Evolutionary conservation across 2,888 invertebrate species (phyloP), one percentile per base, ranked within the genome.

Genomic region (Mimachlamys varia): DNA sequence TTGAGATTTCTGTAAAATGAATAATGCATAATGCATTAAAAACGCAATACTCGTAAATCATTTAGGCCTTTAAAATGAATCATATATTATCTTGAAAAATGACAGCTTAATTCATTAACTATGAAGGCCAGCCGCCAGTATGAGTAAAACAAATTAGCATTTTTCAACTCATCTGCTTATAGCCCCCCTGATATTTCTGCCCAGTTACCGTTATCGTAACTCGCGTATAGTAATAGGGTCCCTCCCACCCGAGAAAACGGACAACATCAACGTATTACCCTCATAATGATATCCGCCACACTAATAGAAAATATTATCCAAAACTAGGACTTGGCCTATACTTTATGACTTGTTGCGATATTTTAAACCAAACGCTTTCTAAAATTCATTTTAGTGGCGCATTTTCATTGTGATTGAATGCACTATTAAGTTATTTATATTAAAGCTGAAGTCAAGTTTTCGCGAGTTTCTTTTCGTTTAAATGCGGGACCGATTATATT

Each of bases 81-180:
- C 76, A 76, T 76, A 76, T 76, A 76, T 76, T 33, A 76, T 76
- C 33, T 76, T 27, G 13, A 27, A 76, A 76, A 62, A 33, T 76
- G 76, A 76, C 76, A 27, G 76, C 76, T 76, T 76, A 76, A 33
- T 33, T 76, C 76, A 76, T 76, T 76, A 76, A 76, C 76, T 27
- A 76, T 76, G 76, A 76, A 76, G 33, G 27, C 76, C 76, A 76
- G 76, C 27, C 76, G 76, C 76, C 76, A 33, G 76, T 76, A 27
- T 76, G 76, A 76, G 76, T 76, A 33, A 27, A 76, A 13, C 27
- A 76, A 76, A 33, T 76, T 33, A 33, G 33, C 27, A 33, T 76
- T 76, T 76, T 76, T 76, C 76, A 76, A 33, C 76, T 76, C 76
- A 76, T 76, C 76, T 76, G 76, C 76, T 76, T 76, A 76, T 76